Evolutionary conservation across 2,797 vertebrate genomes (phyloP), one percentile per base, ranked within the genome.

Genomic region (Oceanodroma leucorhoa): DNA sequence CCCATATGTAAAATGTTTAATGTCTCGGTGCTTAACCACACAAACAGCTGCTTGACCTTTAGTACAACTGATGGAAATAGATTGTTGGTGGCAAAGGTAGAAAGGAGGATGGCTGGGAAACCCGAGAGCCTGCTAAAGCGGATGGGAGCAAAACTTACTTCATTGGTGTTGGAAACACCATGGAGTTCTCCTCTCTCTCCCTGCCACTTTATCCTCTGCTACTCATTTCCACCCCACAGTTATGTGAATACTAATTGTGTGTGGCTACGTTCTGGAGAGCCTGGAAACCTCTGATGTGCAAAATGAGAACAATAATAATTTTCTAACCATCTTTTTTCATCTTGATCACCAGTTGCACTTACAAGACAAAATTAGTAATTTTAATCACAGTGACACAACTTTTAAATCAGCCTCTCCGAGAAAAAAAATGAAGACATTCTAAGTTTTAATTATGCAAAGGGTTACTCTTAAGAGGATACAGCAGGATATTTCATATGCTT

Each of bases 401-500:
- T 89, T 76, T 58, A 82, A 87, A 89, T 79, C 43, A 84, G n/a
- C 13, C 21, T 69, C 43, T 40, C 32, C 0, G 2, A 83, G 41
- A 34, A 55, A 73, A 84, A 69, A 55, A 58, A 46, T 0, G 5
- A 83, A 4, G 3, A 69, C 13, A 3, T 80, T 81, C 69, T 48
- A 54, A 83, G 55, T 78, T 94, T 93, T 93, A 92, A 89, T 86
- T 94, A 94, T 78, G 58, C 54, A 87, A 84, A 86, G 40, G 20
- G 55, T 60, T 91, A 75, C 50, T 76, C 81, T 90, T 82, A 90
- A 78, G 80, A 84, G 54, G 22, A 71, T 82, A n/a, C 23, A 83
- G 69, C 62, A 61, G 83, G n/a, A 12, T 82, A 34, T 71, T 88
- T 92, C 54, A 65, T 19, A 32, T 72, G 43, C 15, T 79, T 54